phyloP scores from a whole-genome alignment of 1,140 invertebrate genomes.

The Antheraea mylitta region DNA sequence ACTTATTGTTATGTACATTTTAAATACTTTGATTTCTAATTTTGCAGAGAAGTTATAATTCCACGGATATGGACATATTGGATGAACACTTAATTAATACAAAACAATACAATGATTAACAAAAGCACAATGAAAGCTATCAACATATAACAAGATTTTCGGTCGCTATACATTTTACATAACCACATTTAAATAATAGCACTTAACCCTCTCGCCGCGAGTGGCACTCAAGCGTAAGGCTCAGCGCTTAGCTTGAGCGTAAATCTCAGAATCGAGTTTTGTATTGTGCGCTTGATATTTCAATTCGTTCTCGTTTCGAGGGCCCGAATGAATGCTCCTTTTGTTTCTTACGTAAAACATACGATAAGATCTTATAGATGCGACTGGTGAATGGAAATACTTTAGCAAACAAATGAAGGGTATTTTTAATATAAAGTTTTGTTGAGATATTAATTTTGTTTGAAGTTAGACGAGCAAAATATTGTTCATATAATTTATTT shows the following conservation, averaged over 20 bases:
- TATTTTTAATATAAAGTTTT: background rate
- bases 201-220: conserved; percentile 24
- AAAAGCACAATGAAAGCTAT: conserved; percentile 1
- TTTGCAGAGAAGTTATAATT: too few relatives aligned
- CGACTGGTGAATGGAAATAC: background rate
- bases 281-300: conserved; percentile 45
- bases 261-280: conserved; percentile 36
- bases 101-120: background rate
- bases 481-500: background rate
- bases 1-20: too few relatives aligned
- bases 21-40: too few relatives aligned
- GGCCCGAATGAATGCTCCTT: conserved; percentile 32
- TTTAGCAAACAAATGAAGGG: background rate
- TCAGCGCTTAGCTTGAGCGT: conserved; percentile 18
- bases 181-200: conserved; percentile 29
- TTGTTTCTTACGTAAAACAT: conserved; percentile 36
- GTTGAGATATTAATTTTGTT: background rate
- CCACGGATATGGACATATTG: too few relatives aligned
- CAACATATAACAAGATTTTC: conserved; percentile 6
- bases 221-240: conserved; percentile 17
- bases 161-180: conserved; percentile 21
- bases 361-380: conserved; percentile 12
- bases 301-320: conserved; percentile 32
- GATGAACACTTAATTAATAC: too few relatives aligned
- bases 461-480: background rate